Evolutionary conservation across 2,888 invertebrate species (phyloP).

Genomic region (Aleiodes testaceus): DNA sequence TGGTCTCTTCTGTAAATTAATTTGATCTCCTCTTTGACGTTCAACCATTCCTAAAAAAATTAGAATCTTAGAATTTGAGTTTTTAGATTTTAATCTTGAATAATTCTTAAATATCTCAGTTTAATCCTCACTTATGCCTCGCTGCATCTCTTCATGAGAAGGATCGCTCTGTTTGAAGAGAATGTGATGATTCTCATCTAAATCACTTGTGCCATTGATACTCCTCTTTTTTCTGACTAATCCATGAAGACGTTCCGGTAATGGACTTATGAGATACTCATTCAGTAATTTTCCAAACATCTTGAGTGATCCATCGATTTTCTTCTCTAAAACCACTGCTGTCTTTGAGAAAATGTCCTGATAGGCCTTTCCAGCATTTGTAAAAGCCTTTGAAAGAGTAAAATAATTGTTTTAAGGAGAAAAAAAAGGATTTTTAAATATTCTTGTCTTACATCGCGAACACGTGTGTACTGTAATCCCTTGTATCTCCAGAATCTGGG

Average conservation of each 20-base stretch:
- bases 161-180: constrained; percentile 52
- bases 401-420: not conserved
- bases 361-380: constrained; percentile 20
- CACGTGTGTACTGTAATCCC: constrained; percentile 54
- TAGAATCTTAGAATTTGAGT: constrained; percentile 4
- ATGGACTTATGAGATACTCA: constrained; percentile 53
- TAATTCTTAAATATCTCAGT: not conserved
- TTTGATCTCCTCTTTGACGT: constrained; percentile 13
- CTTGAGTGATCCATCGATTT: not conserved
- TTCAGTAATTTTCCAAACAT: constrained; percentile 32
- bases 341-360: constrained; percentile 31
- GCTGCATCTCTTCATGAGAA: constrained; percentile 24
- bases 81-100: not conserved
- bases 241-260: constrained; percentile 51
- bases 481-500: constrained; percentile 50
- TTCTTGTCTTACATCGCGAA: constrained; percentile 51
- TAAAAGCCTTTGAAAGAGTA: constrained; percentile 24
- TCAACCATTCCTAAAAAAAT: constrained; percentile 44
- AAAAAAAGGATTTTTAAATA: not conserved
- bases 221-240: constrained; percentile 41
- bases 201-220: constrained; percentile 36
- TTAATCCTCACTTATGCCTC: constrained; percentile 32
- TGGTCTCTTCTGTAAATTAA: constrained; percentile 8
- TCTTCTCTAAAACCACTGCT: constrained; percentile 22
- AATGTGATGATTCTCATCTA: constrained; percentile 56